Percentiles rank a stretch among this genome's conserved stretches.
Conservation (phyloP, 1,140 invertebrate species). For the Drosophila lini region DNA sequence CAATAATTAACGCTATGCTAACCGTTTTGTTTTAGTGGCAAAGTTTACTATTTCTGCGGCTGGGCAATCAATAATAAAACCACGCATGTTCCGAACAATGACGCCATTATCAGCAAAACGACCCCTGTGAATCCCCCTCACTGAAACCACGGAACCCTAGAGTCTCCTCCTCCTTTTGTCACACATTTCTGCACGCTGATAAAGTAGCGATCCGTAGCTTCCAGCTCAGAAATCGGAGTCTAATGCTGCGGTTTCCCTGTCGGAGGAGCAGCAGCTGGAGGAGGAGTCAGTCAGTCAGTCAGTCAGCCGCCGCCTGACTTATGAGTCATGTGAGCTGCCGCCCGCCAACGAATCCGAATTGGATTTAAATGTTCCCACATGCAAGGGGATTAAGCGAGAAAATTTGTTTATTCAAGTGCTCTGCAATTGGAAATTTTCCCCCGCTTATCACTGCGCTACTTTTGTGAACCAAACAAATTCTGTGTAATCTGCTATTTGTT, state of each 20-base stretch:
- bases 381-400: not conserved
- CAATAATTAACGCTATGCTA: constrained; percentile 46
- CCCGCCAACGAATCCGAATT: constrained; percentile 17
- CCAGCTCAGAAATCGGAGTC: constrained; percentile 9
- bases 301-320: constrained; percentile 16
- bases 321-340: constrained; percentile 37
- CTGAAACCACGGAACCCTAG: not conserved
- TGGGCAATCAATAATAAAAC: constrained; percentile 57
- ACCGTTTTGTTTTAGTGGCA: constrained; percentile 44
- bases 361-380: constrained; percentile 35
- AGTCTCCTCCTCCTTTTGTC: constrained; percentile 6
- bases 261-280: not conserved
- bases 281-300: constrained; percentile 15
- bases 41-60: constrained; percentile 29
- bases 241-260: constrained; percentile 5
- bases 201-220: constrained; percentile 28
- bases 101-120: constrained; percentile 52
- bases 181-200: constrained; percentile 43
- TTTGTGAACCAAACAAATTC: constrained; percentile 4
- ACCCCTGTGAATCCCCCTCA: constrained; percentile 2
- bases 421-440: constrained; percentile 6
- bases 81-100: constrained; percentile 51
- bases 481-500: constrained; percentile 1
- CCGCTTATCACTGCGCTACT: constrained; percentile 13
- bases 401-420: constrained; percentile 29